A percentile compares a stretch with the other conserved stretches of the same genome.
phyloP scores from a whole-genome alignment of 2,888 invertebrate genomes.

The Hartigia nigra region DNA sequence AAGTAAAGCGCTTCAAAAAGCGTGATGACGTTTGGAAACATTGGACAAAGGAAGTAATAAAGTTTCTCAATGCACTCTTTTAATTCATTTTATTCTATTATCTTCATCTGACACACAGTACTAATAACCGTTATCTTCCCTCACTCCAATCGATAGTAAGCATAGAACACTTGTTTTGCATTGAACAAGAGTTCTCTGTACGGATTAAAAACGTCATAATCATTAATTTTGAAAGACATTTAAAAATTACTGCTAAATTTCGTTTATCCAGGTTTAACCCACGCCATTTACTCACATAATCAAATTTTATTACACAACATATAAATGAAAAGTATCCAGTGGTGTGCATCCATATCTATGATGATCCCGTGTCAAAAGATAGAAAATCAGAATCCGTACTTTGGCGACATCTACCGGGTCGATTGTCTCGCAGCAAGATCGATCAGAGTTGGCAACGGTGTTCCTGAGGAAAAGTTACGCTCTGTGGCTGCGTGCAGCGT shows the following conservation, averaged over 20 bases:
- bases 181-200: not conserved
- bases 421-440: not conserved
- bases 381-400: not conserved
- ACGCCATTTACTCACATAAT: not conserved
- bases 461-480: not conserved
- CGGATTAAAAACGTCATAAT: not conserved
- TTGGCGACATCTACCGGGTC: not conserved
- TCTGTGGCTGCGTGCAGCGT: not conserved
- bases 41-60: not conserved
- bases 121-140: not conserved
- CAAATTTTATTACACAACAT: not conserved
- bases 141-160: not conserved
- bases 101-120: not conserved
- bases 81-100: not conserved
- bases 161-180: not conserved
- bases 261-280: not conserved
- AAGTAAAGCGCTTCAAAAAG: not conserved
- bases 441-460: not conserved
- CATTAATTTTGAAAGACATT: not conserved
- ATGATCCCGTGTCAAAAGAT: not conserved
- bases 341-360: not conserved
- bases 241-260: not conserved
- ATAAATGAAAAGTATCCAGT: not conserved
- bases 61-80: not conserved
- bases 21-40: not conserved